Conservation (phyloP, 1,140 invertebrate species). For the Zaprionus kolodkinae region DNA sequence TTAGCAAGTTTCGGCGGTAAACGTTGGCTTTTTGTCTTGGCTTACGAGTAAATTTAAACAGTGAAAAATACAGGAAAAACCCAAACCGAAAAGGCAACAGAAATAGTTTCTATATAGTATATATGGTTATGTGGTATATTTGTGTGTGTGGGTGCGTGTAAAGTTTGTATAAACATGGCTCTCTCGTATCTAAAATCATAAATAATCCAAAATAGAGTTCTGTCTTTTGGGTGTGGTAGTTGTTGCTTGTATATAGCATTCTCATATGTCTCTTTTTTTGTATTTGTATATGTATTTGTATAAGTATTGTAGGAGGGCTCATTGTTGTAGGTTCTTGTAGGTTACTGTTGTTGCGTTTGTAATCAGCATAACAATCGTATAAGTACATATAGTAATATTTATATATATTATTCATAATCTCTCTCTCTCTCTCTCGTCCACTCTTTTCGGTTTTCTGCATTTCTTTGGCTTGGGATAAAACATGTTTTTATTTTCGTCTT, state of each 20-base stretch:
- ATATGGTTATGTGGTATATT: slow-evolving; percentile 11
- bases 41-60: slow-evolving; percentile 44
- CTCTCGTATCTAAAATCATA: slow-evolving; percentile 33
- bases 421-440: background rate
- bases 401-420: slow-evolving; percentile 18
- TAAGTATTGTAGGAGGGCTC: slow-evolving; percentile 43
- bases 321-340: slow-evolving; percentile 27
- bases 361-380: slow-evolving; percentile 35
- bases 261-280: slow-evolving; percentile 48
- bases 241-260: slow-evolving; percentile 70
- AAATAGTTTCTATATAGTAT: slow-evolving; percentile 27
- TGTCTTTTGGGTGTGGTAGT: slow-evolving; percentile 25
- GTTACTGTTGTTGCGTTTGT: slow-evolving; percentile 19
- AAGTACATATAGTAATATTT: slow-evolving; percentile 16
- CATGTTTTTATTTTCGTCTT: slow-evolving; percentile 8
- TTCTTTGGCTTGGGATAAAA: slow-evolving; percentile 54
- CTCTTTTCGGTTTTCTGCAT: too few relatives aligned
- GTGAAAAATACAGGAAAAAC: slow-evolving; percentile 34
- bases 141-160: slow-evolving; percentile 32
- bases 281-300: slow-evolving; percentile 34
- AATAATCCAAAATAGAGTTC: slow-evolving; percentile 66
- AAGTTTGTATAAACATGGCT: slow-evolving; percentile 2
- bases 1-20: slow-evolving; percentile 47
- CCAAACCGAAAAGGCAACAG: slow-evolving; percentile 24
- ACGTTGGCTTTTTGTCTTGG: slow-evolving; percentile 54